Conservation (phyloP, 2,113 vertebrate species). For the Zosterops lateralis region DNA sequence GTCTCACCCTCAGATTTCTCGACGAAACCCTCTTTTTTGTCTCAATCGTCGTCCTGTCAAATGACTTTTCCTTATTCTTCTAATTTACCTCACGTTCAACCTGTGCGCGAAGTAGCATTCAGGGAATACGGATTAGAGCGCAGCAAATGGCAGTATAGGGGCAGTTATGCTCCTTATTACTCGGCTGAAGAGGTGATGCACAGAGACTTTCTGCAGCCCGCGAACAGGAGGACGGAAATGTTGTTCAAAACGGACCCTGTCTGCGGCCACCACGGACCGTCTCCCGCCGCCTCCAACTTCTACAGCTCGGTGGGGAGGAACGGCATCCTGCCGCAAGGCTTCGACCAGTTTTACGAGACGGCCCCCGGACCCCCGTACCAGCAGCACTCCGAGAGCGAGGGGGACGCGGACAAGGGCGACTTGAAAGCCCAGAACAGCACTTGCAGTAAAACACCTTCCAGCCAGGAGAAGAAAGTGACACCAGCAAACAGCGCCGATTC, state of each 20-base stretch:
- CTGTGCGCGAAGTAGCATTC: conserved; percentile 94
- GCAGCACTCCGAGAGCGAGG: conserved; percentile 68
- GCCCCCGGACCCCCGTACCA: conserved; percentile 70
- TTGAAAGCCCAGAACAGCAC: conserved; percentile 70
- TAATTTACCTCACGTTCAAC: conserved; percentile 94
- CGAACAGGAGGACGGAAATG: conserved; percentile 88
- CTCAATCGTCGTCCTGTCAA: conserved; percentile 93
- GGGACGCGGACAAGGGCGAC: conserved; percentile 80
- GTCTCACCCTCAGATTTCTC: conserved; percentile 95
- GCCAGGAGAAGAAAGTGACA: conserved; percentile 80
- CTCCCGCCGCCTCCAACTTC: conserved; percentile 82
- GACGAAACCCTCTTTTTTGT: conserved; percentile 92
- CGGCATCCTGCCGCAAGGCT: conserved; percentile 94
- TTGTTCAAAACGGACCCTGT: conserved; percentile 88
- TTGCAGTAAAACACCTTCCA: conserved; percentile 78
- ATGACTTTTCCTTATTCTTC: conserved; percentile 96
- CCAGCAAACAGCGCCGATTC: conserved; percentile 79
- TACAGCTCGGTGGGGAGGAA: conserved; percentile 90
- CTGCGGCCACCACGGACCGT: conserved; percentile 82
- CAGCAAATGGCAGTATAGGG: conserved; percentile 92
- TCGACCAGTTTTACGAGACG: conserved; percentile 95
- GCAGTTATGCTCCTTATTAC: conserved; percentile 93
- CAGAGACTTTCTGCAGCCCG: conserved; percentile 79
- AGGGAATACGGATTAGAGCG: conserved; percentile 97
- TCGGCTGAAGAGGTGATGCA: conserved; percentile 90